Evolutionary conservation across 2,888 invertebrate species (phyloP).

Genomic region (Latrodectus hesperus): DNA sequence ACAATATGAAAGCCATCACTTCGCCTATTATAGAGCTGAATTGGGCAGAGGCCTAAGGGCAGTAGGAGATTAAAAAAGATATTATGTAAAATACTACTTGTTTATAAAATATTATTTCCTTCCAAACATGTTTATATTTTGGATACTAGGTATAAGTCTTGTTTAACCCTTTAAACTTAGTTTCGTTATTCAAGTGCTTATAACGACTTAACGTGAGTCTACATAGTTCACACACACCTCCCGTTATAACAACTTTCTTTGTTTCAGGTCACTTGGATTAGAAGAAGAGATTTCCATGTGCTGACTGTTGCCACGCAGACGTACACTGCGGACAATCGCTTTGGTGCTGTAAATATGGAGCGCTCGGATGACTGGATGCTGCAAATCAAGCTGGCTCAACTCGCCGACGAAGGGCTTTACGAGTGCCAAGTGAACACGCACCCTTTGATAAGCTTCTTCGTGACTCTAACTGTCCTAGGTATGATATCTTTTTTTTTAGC

Average conservation of each 20-base stretch:
- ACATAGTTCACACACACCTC: no score
- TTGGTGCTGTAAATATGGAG: slow-evolving; percentile 74
- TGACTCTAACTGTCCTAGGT: slow-evolving; percentile 68
- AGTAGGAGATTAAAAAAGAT: no score
- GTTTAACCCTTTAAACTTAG: not conserved
- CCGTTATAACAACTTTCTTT: not conserved
- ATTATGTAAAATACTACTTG: no score
- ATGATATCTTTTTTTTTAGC: not conserved
- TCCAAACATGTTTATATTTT: not conserved
- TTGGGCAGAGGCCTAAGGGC: no score
- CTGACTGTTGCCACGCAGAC: slow-evolving; percentile 90
- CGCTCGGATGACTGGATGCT: slow-evolving; percentile 84
- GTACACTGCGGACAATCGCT: slow-evolving; percentile 91
- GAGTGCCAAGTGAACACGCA: slow-evolving; percentile 96
- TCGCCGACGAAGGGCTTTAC: slow-evolving; percentile 83
- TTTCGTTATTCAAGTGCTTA: no score
- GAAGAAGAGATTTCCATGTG: slow-evolving; percentile 88
- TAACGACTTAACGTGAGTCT: no score
- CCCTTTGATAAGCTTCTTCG: slow-evolving; percentile 77
- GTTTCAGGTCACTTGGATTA: slow-evolving; percentile 82
- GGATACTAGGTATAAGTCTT: not conserved
- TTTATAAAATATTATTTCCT: no score
- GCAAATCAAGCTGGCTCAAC: slow-evolving; percentile 83
- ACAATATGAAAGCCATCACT: no score
- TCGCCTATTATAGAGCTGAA: no score